Conservation (phyloP, 2,113 vertebrate genomes). For the Ciconia boyciana region DNA sequence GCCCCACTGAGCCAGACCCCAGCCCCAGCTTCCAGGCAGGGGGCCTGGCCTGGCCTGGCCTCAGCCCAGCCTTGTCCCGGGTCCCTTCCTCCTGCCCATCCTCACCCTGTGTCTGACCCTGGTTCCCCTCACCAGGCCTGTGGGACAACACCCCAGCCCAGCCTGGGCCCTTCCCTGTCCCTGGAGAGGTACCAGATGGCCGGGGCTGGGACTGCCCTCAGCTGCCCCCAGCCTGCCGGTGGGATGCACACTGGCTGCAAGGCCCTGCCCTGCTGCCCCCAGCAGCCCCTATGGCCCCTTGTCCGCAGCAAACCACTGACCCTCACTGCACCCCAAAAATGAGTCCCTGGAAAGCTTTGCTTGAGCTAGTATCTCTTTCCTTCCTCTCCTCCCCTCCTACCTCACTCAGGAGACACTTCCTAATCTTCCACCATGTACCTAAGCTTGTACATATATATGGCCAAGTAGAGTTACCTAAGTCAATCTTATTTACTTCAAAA, state of each 20-base stretch:
- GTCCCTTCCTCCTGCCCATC: rapidly evolving
- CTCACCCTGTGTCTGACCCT: background rate
- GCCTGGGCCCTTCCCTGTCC: background rate
- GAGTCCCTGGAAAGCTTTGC: background rate
- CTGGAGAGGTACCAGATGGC: background rate
- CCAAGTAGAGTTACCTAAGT: background rate
- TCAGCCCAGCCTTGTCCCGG: background rate
- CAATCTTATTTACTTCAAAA: background rate
- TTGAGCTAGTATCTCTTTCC: background rate
- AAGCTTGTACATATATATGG: background rate
- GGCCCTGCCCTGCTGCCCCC: rapidly evolving
- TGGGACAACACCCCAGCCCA: rapidly evolving
- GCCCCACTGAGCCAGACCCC: rapidly evolving
- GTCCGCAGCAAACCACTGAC: background rate
- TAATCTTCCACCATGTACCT: background rate
- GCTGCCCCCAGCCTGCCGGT: background rate
- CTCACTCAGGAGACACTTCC: background rate
- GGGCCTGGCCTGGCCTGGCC: background rate
- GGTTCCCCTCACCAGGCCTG: background rate
- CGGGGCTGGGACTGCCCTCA: background rate
- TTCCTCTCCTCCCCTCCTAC: background rate
- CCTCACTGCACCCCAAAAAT: background rate
- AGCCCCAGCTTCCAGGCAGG: background rate
- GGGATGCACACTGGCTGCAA: background rate
- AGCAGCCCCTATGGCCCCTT: background rate